Base-by-base conservation (phyloP, 92 coral and sea anemone genomes). In the Paragorgia papillata region DNA sequence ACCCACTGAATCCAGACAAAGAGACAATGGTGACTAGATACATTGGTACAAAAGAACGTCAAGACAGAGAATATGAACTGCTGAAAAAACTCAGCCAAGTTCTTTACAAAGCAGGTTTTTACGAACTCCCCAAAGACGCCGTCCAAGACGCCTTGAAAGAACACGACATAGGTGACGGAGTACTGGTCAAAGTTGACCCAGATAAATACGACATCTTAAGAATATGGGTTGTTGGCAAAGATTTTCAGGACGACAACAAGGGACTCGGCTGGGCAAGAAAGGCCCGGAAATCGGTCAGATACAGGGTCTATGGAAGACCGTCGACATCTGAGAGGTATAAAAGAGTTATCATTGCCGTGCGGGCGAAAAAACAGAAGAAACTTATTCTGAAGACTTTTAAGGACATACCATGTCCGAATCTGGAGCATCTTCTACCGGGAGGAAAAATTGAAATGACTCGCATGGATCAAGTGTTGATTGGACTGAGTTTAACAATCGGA, bases 1-100 rank as follows among this genome's bases (percentile, higher is more conserved):
- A 90, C 68, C 96, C 96, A 33, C 75, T 90, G 68, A 88, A 90
- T 79, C 96, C 96, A 9, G 96, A 90, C 85, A 90, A 90, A 69
- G 96, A 90, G 77, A 90, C 96, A 13, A 27, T 90, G 29, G 79
- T 74, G 3, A 85, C 89, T 7, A 84, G 82, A 28, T 80, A 75
- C 37, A 73, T 75, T 77, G 81, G 88, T 19, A 82, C 84, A 59
- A 64, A 76, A 15, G 92, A 90, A 40, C 83, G 88, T 14, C 83
- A 62, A 30, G 87, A 90, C 27, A 79, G 85, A 69, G 96, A 90
- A 58, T 85, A 79, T 53, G 64, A 83, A 55, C 75, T 90, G 22
- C 75, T 90, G 46, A 84, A 83, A 29, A 88, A 88, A 66, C 77
- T 90, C 18, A 82, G 86, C 40, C 71, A 82, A 41, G 82, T 90